Conservation (phyloP, 2,113 vertebrate genomes). For the Heteronetta atricapilla region DNA sequence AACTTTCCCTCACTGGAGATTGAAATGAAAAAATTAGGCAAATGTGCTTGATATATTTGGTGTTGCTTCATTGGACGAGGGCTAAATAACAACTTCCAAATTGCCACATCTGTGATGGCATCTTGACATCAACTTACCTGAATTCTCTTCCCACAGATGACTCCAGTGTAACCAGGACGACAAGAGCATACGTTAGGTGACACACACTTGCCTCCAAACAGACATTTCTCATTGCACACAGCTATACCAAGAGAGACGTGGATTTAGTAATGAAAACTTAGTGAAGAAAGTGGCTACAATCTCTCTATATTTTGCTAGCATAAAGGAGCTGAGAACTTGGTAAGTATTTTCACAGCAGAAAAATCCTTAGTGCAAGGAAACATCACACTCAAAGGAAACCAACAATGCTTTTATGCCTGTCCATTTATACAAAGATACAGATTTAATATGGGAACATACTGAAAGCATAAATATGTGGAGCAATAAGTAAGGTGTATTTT, state of each 20-base stretch:
- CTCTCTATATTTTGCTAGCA: not conserved
- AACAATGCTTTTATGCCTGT: not conserved
- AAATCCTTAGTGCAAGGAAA: not conserved
- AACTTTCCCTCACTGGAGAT: not conserved
- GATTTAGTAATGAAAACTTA: not conserved
- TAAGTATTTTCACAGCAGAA: not conserved
- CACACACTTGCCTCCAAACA: constrained; percentile 86
- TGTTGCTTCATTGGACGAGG: not conserved
- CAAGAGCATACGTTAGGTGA: constrained; percentile 86
- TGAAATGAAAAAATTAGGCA: not conserved
- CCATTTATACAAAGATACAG: not conserved
- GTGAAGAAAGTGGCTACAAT: not conserved
- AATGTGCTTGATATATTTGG: not conserved
- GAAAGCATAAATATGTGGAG: not conserved
- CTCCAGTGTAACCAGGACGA: constrained; percentile 81
- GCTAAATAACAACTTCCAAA: not conserved
- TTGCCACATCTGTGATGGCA: not conserved
- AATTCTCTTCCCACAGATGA: constrained; percentile 80
- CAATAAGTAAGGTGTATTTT: not conserved
- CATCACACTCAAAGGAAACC: rapidly evolving
- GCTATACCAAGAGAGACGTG: constrained; percentile 71
- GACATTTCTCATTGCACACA: constrained; percentile 83
- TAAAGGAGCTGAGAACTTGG: not conserved
- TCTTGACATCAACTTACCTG: constrained; percentile 56
- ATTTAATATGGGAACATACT: not conserved